Evolutionary conservation across 1,140 invertebrate species (phyloP).

Genomic region (Theocolax elegans): DNA sequence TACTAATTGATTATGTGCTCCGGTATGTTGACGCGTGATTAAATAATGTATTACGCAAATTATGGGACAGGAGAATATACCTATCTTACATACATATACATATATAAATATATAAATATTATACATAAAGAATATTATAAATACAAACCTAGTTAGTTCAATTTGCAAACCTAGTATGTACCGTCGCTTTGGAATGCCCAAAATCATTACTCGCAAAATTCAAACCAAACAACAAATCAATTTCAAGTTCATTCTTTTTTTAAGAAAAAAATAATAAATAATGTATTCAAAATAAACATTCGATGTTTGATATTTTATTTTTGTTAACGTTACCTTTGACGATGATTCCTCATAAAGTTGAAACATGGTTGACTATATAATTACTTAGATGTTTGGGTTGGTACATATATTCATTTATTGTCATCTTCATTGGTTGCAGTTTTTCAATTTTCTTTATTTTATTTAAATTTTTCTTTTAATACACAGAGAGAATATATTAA

Average conservation of each 20-base stretch:
- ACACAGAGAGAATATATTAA: no score
- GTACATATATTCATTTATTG: no score
- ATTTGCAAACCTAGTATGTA: slow-evolving; percentile 64
- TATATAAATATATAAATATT: slow-evolving; percentile 45
- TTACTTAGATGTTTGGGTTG: no score
- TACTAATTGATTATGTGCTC: background rate
- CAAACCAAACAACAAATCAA: slow-evolving; percentile 53
- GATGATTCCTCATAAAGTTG: no score
- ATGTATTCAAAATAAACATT: slow-evolving; percentile 61
- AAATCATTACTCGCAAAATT: slow-evolving; percentile 61
- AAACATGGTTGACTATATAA: no score
- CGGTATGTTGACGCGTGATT: slow-evolving; percentile 50
- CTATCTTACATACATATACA: slow-evolving; percentile 53
- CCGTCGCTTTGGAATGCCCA: slow-evolving; percentile 60
- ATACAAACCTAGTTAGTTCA: slow-evolving; percentile 62
- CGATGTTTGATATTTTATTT: no score
- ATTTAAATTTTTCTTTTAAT: no score
- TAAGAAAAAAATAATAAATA: slow-evolving; percentile 62
- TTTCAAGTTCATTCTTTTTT: slow-evolving; percentile 65
- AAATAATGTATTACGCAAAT: slow-evolving; percentile 56
- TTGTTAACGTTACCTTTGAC: no score
- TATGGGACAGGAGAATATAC: slow-evolving; percentile 48
- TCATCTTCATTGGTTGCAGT: no score
- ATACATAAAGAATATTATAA: slow-evolving; percentile 49
- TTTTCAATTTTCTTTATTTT: no score